phyloP scores from a whole-genome alignment of 2,888 invertebrate species.

The Urechis unicinctus region DNA sequence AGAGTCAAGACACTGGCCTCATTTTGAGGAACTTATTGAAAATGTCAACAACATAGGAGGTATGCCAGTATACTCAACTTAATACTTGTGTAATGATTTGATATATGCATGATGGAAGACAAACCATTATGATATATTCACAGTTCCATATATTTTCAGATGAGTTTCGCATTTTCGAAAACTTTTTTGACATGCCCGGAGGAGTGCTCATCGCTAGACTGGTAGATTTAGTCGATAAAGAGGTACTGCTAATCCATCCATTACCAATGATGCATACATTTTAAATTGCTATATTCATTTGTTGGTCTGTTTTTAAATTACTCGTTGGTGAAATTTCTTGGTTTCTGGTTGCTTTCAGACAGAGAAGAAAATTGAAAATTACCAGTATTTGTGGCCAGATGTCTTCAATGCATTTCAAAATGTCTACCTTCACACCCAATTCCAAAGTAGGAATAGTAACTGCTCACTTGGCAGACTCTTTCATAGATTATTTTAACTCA shows the following conservation, averaged over 20 bases:
- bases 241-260: conserved; percentile 21
- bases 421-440: conserved; percentile 55
- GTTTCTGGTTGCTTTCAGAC: conserved; percentile 6
- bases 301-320: no score
- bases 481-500: no score
- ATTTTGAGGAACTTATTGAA: conserved; percentile 27
- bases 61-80: background rate
- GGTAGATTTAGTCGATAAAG: conserved; percentile 60
- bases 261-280: no score
- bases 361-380: conserved; percentile 34
- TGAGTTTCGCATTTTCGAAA: conserved; percentile 60
- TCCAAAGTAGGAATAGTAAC: conserved; percentile 22
- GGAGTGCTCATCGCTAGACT: conserved; percentile 63
- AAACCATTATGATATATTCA: background rate
- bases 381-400: conserved; percentile 63
- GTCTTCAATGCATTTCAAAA: conserved; percentile 59
- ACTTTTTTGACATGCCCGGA: conserved; percentile 68
- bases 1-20: conserved; percentile 49
- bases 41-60: conserved; percentile 26
- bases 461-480: no score
- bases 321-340: no score
- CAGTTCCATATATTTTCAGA: conserved; percentile 23
- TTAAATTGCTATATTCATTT: no score
- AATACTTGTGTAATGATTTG: background rate
- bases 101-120: background rate